These are phyloP conservation scores for Tachyglossus aculeatus DNA, from an alignment of 2,797 vertebrate genomes.

Conservation along the genomic window DNA sequence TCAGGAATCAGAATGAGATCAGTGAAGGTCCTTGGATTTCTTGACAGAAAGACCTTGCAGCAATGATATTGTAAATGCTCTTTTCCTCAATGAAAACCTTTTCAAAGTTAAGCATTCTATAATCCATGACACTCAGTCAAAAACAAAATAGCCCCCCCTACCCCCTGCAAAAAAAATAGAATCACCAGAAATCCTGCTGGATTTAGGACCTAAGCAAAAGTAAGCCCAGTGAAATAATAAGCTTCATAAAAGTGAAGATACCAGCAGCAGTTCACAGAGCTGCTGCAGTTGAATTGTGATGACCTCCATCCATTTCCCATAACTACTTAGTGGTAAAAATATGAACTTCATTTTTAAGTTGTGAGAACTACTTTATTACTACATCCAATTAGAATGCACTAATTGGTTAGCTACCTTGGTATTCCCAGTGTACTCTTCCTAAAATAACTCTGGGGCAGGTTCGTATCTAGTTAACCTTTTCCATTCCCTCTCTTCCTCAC, in stretches of 20 bases:
- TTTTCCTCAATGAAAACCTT: too few relatives aligned
- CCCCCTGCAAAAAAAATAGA: background rate
- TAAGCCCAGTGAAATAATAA: background rate
- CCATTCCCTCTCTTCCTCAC: background rate
- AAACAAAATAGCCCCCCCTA: background rate
- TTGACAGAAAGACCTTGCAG: too few relatives aligned
- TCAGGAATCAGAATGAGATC: too few relatives aligned
- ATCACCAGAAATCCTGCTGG: background rate
- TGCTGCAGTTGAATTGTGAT: rapidly evolving
- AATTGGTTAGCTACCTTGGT: background rate
- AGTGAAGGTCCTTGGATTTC: too few relatives aligned
- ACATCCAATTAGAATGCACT: conserved; percentile 14
- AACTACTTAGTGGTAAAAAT: conserved; percentile 11
- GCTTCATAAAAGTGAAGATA: conserved; percentile 5
- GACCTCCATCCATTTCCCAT: background rate
- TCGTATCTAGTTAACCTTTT: conserved; percentile 15
- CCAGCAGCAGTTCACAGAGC: too few relatives aligned
- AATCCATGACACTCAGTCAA: background rate
- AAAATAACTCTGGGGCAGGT: conserved; percentile 18
- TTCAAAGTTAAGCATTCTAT: too few relatives aligned
- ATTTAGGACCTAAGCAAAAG: background rate
- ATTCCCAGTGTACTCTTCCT: background rate
- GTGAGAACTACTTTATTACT: conserved; percentile 31
- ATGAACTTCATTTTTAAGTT: conserved; percentile 1
- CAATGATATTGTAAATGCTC: too few relatives aligned